Percentiles rank a stretch among this genome's conserved stretches.
Evolutionary conservation across 2,797 vertebrate species (phyloP).

Genomic region (Dermochelys coriacea): DNA sequence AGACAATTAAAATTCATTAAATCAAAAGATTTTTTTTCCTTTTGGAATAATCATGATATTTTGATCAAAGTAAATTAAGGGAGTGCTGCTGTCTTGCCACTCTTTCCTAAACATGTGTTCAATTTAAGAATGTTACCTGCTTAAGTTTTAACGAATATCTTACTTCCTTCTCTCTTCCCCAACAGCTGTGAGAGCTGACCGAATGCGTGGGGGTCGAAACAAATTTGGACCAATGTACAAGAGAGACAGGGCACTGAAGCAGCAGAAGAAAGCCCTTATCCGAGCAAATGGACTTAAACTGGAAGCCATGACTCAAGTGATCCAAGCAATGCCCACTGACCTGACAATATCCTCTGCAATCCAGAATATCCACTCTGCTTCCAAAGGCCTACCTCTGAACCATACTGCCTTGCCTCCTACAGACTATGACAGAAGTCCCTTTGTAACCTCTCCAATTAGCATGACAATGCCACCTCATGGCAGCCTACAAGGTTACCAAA

Average conservation of each 20-base stretch:
- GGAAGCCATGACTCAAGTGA: conserved; percentile 98
- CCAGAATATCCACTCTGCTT: conserved; percentile 96
- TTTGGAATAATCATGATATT: not conserved
- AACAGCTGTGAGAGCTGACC: conserved; percentile 95
- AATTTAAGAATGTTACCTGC: not conserved
- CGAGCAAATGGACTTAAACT: conserved; percentile 98
- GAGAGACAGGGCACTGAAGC: conserved; percentile 96
- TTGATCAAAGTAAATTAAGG: not conserved
- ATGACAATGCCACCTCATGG: conserved; percentile 97
- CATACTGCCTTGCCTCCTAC: conserved; percentile 95
- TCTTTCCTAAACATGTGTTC: not conserved
- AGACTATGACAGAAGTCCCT: conserved; percentile 98
- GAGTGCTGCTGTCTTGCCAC: not conserved
- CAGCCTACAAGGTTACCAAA: conserved; percentile 95
- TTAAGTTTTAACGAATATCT: not conserved
- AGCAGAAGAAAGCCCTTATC: conserved; percentile 98
- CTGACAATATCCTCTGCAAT: conserved; percentile 97
- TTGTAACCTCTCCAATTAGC: conserved; percentile 97
- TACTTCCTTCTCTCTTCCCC: not conserved
- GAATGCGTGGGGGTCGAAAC: conserved; percentile 98
- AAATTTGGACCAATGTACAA: conserved; percentile 99
- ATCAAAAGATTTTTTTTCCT: conserved; percentile 9
- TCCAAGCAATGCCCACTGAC: conserved; percentile 96
- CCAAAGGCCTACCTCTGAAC: conserved; percentile 96
- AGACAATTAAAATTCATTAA: conserved; percentile 38